These are phyloP conservation scores for Scarus forsteni DNA, from an alignment of 2,797 vertebrate genomes.

Conservation along the genomic window DNA sequence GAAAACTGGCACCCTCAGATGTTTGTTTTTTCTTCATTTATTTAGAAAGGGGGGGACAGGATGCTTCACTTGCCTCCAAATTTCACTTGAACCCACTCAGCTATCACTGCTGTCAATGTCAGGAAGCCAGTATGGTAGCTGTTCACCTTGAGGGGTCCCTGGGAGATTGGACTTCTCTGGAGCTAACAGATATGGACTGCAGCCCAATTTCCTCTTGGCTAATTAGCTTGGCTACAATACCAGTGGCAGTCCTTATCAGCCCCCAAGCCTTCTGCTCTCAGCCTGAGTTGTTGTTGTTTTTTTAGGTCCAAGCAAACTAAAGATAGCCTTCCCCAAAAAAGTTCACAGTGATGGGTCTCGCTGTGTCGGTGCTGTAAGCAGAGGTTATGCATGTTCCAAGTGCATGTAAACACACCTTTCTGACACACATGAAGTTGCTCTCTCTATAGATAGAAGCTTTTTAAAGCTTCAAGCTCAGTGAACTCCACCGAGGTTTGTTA, in stretches of 20 bases:
- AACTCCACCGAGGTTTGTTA: constrained; percentile 1
- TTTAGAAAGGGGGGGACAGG: constrained; percentile 2
- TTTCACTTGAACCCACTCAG: constrained; percentile 73
- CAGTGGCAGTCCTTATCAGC: constrained; percentile 78
- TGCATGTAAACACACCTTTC: constrained; percentile 9
- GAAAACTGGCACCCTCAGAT: constrained; percentile 40
- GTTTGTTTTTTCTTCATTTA: neutral
- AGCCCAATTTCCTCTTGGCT: constrained; percentile 84
- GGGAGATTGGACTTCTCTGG: constrained; percentile 76
- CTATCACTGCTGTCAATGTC: constrained; percentile 65
- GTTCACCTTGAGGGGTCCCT: constrained; percentile 77
- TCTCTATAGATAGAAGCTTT: neutral
- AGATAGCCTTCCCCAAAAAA: constrained; percentile 29
- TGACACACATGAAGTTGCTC: neutral
- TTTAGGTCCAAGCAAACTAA: constrained; percentile 30
- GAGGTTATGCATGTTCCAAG: constrained; percentile 1
- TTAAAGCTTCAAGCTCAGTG: constrained; percentile 10
- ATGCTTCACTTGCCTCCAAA: constrained; percentile 62
- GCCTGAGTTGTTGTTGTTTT: constrained; percentile 16
- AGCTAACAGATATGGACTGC: constrained; percentile 80
- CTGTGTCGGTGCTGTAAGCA: constrained; percentile 17
- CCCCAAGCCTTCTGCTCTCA: constrained; percentile 66
- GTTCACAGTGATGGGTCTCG: constrained; percentile 27
- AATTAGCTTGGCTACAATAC: constrained; percentile 84
- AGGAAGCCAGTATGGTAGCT: constrained; percentile 50